Conservation (phyloP, 2,797 vertebrate species). For the Chiloscyllium punctatum region DNA sequence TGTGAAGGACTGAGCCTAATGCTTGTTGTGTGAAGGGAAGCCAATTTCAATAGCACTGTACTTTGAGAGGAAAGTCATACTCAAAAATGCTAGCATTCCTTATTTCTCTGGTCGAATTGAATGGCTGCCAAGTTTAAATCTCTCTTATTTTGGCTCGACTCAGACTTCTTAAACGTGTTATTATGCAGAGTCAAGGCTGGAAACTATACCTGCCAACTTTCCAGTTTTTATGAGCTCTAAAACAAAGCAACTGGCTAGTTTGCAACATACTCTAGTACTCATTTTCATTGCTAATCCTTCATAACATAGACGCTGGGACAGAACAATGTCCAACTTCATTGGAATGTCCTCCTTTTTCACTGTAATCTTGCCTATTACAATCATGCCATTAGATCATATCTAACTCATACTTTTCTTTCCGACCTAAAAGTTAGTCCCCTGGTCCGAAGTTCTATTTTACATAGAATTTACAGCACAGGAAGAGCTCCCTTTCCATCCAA, state of each 20-base stretch:
- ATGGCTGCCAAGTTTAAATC: background rate
- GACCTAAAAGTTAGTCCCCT: background rate
- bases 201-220: conserved; percentile 27
- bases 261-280: background rate
- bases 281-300: conserved; percentile 7
- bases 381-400: background rate
- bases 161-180: background rate
- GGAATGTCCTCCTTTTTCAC: background rate
- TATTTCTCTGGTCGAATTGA: conserved; percentile 19
- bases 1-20: background rate
- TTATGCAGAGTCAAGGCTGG: conserved; percentile 30
- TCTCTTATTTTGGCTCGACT: background rate
- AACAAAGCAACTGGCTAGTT: background rate
- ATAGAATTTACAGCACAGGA: background rate
- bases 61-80: background rate
- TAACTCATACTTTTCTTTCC: no score
- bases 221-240: conserved; percentile 17
- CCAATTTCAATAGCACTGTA: conserved; percentile 18
- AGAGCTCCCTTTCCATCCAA: background rate
- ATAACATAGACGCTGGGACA: background rate
- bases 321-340: no score
- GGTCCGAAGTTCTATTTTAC: background rate
- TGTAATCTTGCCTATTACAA: background rate
- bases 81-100: conserved; percentile 11
- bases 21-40: background rate